Conservation (phyloP, 2,888 invertebrate genomes). For the Dorcus hopei region DNA sequence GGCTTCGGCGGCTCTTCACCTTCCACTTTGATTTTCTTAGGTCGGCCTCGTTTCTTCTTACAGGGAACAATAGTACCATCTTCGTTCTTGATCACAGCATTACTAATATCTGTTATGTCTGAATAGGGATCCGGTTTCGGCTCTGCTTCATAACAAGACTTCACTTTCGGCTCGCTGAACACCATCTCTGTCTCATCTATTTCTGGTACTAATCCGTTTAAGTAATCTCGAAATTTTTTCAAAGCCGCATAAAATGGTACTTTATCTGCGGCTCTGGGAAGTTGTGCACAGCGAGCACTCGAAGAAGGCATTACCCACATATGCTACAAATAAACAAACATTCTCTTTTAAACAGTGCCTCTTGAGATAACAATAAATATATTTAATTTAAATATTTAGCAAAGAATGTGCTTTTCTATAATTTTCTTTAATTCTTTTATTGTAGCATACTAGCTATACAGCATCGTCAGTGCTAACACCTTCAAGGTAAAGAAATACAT, state of each 20-base stretch:
- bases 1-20: slow-evolving; percentile 58
- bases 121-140: slow-evolving; percentile 48
- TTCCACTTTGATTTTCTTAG: slow-evolving; percentile 77
- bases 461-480: too few relatives aligned
- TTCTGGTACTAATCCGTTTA: slow-evolving; percentile 81
- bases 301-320: slow-evolving; percentile 99
- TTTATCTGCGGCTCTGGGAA: slow-evolving; percentile 97
- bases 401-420: too few relatives aligned
- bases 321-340: slow-evolving; percentile 61
- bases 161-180: slow-evolving; percentile 70
- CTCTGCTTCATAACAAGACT: slow-evolving; percentile 61
- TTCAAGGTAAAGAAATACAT: too few relatives aligned
- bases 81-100: slow-evolving; percentile 55
- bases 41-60: slow-evolving; percentile 87
- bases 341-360: background rate
- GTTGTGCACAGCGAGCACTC: slow-evolving; percentile 93
- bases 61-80: slow-evolving; percentile 67
- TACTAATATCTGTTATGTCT: slow-evolving; percentile 52
- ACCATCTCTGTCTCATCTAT: slow-evolving; percentile 86
- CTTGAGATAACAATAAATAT: too few relatives aligned
- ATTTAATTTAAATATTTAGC: too few relatives aligned
- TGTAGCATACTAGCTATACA: too few relatives aligned
- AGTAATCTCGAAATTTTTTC: slow-evolving; percentile 91
- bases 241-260: slow-evolving; percentile 96
- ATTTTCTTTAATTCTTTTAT: too few relatives aligned